Evolutionary conservation across 1,140 invertebrate species (phyloP), one percentile per base, ranked within the genome.

Genomic region (Drosophila ercepeae): DNA sequence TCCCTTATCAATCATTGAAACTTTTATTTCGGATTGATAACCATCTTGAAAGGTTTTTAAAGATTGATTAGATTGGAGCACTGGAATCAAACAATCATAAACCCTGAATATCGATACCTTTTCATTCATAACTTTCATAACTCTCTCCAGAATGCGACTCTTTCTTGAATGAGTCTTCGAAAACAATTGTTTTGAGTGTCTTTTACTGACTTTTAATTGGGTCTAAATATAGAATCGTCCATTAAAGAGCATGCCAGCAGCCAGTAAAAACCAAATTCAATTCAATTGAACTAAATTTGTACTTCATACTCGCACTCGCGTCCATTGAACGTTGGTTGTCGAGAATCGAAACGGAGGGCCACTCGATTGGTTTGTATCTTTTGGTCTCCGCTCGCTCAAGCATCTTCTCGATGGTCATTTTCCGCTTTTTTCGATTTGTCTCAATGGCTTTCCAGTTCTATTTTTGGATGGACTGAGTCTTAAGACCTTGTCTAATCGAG

Each of bases 251-350:
- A 48, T 53, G 54, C 51, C 49, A 45, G 36, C 65, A 49, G 49
- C 29, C 39, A 42, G 39, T 8, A 18, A 42, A 36, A 23, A 64
- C 59, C 74, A 63, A 34, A 34, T 63, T 41, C 68, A 68, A 76
- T 86, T 81, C 83, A 88, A 88, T 89, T 88, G 82, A 88, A 83
- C 78, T 89, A 65, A 86, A 86, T 86, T 88, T 71, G 69, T 76
- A 52, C 75, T 74, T 34, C 39, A 63, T 42, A 14, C 34, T 34
- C 45, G 23, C 32, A 34, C 25, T n/a, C n/a, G n/a, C n/a, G n/a
- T n/a, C n/a, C n/a, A 46, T 34, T 29, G 27, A 29, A 68, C 18
- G 32, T 3, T 36, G 55, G 32, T 3, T 36, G 55, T 29, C 27
- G 29, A 78, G 55, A 52, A 51, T 46, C 29, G 34, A 23, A 41